phyloP scores from a whole-genome alignment of 2,797 vertebrate genomes.

The Tauraco hartlaubi region DNA sequence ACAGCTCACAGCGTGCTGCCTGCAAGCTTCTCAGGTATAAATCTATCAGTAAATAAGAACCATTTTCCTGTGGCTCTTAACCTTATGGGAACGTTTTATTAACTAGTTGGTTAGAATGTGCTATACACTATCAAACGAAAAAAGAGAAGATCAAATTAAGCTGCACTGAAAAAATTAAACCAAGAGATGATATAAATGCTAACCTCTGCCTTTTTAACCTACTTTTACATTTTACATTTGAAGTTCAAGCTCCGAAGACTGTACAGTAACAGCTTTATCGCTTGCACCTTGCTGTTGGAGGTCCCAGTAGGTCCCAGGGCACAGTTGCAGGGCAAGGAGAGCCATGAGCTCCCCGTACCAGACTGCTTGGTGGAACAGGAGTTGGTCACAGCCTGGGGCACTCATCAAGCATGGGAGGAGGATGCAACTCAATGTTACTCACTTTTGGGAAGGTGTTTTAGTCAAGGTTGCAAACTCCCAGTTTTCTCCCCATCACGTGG shows the following conservation, averaged over 20 bases:
- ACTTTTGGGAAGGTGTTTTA: neutral
- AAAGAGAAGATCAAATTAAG: neutral
- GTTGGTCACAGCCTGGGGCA: neutral
- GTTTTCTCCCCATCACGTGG: neutral
- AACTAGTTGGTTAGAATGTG: neutral
- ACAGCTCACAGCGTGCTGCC: neutral
- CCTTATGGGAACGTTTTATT: neutral
- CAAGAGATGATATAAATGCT: neutral
- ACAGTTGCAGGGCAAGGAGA: neutral
- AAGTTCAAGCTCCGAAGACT: neutral
- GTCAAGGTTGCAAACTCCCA: neutral
- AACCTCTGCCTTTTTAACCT: neutral
- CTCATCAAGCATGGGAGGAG: accelerated
- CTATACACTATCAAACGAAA: neutral
- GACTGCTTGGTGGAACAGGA: neutral
- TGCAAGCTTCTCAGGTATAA: neutral
- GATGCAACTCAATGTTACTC: accelerated
- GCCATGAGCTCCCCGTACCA: accelerated
- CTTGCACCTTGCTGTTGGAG: neutral
- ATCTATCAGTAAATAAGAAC: slow-evolving; percentile 5
- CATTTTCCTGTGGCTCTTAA: neutral
- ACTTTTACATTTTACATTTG: neutral
- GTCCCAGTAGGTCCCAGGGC: neutral
- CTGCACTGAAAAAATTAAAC: neutral
- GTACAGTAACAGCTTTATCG: neutral